A percentile compares a stretch with the other conserved stretches of the same genome.
phyloP scores from a whole-genome alignment of 2,113 vertebrate genomes.

The Pelecanoides urinatrix region DNA sequence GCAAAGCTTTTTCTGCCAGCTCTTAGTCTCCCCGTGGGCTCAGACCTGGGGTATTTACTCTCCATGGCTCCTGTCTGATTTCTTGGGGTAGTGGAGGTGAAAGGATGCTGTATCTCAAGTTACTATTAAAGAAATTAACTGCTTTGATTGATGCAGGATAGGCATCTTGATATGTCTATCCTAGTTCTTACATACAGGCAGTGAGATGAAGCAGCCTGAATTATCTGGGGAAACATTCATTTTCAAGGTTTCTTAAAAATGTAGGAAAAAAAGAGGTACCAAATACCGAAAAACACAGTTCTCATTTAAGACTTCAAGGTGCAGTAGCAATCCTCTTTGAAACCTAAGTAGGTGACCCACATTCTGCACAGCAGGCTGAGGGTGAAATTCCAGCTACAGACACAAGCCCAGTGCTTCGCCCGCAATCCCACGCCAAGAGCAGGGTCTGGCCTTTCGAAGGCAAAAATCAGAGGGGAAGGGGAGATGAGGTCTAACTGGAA shows the following conservation, averaged over 20 bases:
- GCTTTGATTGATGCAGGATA: not conserved
- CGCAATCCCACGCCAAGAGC: not conserved
- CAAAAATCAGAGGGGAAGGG: not conserved
- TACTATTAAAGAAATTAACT: not conserved
- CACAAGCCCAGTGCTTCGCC: not conserved
- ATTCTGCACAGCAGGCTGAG: constrained; percentile 34
- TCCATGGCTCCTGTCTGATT: accelerated
- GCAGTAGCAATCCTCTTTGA: not conserved
- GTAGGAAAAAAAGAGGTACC: not conserved
- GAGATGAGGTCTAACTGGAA: not conserved
- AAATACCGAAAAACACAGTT: not conserved
- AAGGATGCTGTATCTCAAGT: not conserved
- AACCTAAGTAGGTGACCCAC: constrained; percentile 56
- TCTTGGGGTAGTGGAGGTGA: not conserved
- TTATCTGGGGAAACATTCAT: not conserved
- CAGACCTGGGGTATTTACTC: not conserved
- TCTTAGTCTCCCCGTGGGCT: not conserved
- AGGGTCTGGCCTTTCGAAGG: not conserved
- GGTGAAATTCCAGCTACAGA: constrained; percentile 3
- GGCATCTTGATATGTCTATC: not conserved
- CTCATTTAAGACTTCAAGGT: constrained; percentile 27
- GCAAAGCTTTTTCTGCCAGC: not conserved
- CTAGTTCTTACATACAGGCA: not conserved
- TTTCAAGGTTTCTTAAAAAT: not conserved
- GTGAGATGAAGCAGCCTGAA: not conserved